Conservation (phyloP, 2,888 invertebrate genomes). For the Helleia helle region DNA sequence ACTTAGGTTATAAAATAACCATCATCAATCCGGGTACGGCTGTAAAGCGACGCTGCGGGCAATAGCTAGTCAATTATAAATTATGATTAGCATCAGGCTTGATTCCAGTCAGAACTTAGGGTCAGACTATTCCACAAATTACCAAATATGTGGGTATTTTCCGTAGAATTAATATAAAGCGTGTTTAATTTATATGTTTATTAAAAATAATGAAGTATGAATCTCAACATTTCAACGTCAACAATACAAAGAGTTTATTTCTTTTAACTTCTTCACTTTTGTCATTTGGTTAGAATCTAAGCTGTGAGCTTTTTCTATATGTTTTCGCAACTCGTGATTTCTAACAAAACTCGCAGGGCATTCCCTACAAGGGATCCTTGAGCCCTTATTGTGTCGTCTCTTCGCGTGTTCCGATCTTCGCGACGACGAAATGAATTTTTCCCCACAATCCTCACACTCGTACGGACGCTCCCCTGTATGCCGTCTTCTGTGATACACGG, state of each 20-base stretch:
- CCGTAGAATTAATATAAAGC: no score
- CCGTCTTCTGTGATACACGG: conserved; percentile 55
- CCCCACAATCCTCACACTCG: conserved; percentile 54
- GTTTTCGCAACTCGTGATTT: conserved; percentile 43
- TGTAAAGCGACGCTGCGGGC: no score
- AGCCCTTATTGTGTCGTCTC: conserved; percentile 48
- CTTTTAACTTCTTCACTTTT: neutral
- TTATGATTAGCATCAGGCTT: no score
- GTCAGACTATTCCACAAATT: no score
- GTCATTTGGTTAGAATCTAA: conserved; percentile 1
- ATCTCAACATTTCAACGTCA: no score
- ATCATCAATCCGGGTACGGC: no score
- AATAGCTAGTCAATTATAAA: no score
- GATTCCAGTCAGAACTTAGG: no score
- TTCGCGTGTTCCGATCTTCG: conserved; percentile 56
- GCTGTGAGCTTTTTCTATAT: conserved; percentile 41
- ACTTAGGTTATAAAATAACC: no score
- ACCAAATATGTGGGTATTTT: no score
- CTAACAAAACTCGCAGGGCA: conserved; percentile 47
- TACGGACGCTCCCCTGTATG: conserved; percentile 65
- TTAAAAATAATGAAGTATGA: no score
- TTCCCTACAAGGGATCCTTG: conserved; percentile 34
- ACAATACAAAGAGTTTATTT: neutral
- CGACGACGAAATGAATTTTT: conserved; percentile 54
- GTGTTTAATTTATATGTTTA: no score